Conservation (phyloP, 2,797 vertebrate genomes). For the Rhabdomys pumilio region DNA sequence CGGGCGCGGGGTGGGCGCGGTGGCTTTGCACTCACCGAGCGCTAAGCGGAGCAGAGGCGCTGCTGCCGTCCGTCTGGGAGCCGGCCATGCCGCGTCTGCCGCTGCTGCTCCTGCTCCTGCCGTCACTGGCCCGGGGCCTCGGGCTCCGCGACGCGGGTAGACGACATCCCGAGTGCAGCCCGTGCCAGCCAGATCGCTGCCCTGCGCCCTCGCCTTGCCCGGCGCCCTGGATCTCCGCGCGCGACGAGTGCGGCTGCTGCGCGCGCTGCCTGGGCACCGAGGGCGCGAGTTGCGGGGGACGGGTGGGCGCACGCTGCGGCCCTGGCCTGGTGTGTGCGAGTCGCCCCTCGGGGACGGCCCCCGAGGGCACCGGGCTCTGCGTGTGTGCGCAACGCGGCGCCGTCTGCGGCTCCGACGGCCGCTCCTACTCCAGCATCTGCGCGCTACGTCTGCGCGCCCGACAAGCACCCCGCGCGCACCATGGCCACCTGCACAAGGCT, state of each 20-base stretch:
- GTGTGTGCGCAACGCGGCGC: constrained; percentile 88
- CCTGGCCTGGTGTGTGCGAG: constrained; percentile 88
- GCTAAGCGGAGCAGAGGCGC: constrained; percentile 10
- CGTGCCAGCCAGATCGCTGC: constrained; percentile 83
- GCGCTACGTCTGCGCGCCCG: constrained; percentile 86
- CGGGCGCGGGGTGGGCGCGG: constrained; percentile 73
- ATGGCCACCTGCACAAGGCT: constrained; percentile 83
- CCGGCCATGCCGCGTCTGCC: constrained; percentile 26
- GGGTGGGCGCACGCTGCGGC: constrained; percentile 84
- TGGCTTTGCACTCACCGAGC: constrained; percentile 37
- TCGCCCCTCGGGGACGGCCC: constrained; percentile 72
- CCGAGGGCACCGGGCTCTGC: constrained; percentile 87
- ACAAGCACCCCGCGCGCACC: constrained; percentile 66
- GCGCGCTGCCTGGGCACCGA: constrained; percentile 85
- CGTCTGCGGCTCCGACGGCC: constrained; percentile 89
- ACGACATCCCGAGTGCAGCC: constrained; percentile 75
- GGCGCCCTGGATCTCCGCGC: constrained; percentile 81
- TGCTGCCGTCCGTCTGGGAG: constrained; percentile 5
- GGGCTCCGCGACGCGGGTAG: constrained; percentile 13
- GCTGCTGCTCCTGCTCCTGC: constrained; percentile 56
- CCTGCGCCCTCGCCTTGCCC: constrained; percentile 74
- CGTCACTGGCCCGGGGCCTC: constrained; percentile 24
- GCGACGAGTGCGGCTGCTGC: constrained; percentile 88
- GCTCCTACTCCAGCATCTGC: constrained; percentile 87
- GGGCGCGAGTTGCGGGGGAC: constrained; percentile 86